Base-by-base conservation (phyloP, 2,113 vertebrate species). In the Trichomycterus rosablanca region DNA sequence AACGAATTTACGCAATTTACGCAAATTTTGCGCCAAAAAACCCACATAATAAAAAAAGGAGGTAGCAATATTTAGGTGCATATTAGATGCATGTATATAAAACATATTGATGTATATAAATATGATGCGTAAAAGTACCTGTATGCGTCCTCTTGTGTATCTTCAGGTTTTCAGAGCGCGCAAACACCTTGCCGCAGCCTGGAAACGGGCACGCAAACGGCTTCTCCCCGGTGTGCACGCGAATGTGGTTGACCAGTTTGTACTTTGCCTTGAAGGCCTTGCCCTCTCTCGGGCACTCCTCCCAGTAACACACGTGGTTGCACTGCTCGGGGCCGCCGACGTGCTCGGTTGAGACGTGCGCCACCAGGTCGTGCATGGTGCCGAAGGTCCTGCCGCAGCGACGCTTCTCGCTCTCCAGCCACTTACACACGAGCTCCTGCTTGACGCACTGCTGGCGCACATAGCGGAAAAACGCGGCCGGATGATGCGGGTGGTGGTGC, bases 231-330 rank as follows among this genome's bases (percentile, higher is more conserved):
- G 91, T 93, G 80, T 93, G 91, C 55, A 93, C 92, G 50, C 92
- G 84, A 71, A 93, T 92, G 30, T 93, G 92, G 63, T 94, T 93
- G 68, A 94, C 81, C 68, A 94, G 85, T 84, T 94, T 94, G 86
- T 92, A 93, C 79, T 93, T 93, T 74, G 91, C 92, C 80, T 93
- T 94, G 88, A 93, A 94, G 50, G 91, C 88, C n/a, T 93, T 93
- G 60, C 88, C 88, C 71, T 92, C 90, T 44, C 91, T 85, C 26
- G 88, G 81, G 66, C 91, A 93, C 68, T 92, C 91, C 76, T 93
- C 91, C 92, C 91, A 94, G 74, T 86, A 90, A 70, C 92, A 94
- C 74, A 92, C 80, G 56, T 93, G 91, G 80, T 89, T 90, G 72
- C 88, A 90, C 72, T 94, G 92, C 78, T 92, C 91, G 0, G 90